Evolutionary conservation across 2,797 vertebrate genomes (phyloP).

Genomic region (Heteromormyrus szaboi): DNA sequence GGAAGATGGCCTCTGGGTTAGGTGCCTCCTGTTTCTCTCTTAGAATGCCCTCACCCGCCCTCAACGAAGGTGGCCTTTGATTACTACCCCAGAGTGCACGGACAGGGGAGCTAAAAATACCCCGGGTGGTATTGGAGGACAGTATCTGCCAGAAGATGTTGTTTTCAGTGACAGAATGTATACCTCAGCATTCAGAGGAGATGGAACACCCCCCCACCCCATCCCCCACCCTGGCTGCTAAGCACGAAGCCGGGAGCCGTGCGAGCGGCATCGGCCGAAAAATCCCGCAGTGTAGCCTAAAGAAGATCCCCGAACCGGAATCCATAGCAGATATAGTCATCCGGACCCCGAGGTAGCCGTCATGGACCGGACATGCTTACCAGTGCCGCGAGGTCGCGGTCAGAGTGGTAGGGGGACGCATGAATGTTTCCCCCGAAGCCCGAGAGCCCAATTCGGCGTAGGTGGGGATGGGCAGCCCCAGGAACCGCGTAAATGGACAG

Average conservation of each 20-base stretch:
- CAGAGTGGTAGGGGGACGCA: background rate
- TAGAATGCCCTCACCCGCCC: background rate
- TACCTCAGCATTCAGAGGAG: background rate
- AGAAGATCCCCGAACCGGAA: background rate
- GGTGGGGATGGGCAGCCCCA: constrained; percentile 21
- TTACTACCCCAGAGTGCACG: background rate
- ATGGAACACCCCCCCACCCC: background rate
- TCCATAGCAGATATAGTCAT: background rate
- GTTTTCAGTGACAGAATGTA: background rate
- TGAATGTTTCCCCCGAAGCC: constrained; percentile 31
- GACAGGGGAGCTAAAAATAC: background rate
- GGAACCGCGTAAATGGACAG: background rate
- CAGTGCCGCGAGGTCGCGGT: constrained; percentile 31
- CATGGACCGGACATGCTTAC: background rate
- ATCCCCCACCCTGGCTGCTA: background rate
- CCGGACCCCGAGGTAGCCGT: background rate
- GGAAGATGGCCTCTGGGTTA: background rate
- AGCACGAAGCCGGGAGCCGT: background rate
- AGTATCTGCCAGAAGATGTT: background rate
- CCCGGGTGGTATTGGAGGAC: background rate
- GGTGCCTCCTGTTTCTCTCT: background rate
- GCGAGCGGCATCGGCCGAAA: background rate
- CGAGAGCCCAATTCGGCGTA: background rate
- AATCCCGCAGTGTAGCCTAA: background rate
- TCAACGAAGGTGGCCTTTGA: background rate